Evolutionary conservation across 2,888 invertebrate genomes (phyloP), one percentile per base, ranked within the genome.

Genomic region (Pilophorus perplexus): DNA sequence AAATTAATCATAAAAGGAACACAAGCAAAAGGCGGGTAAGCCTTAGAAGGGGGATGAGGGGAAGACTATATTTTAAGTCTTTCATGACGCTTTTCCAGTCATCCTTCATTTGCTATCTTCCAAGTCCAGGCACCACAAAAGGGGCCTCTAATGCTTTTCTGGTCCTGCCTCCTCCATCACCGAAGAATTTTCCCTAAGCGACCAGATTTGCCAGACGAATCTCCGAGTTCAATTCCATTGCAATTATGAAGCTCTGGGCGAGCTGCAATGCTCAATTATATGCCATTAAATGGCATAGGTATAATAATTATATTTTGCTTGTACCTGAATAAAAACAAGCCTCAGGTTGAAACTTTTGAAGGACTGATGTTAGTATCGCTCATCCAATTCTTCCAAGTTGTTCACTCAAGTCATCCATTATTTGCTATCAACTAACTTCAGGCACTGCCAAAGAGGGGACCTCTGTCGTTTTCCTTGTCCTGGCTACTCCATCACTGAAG

Each of bases 51-150:
- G 33, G 27, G 3, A 25, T 6, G 46, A n/a, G 28, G 62, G 28
- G 28, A 27, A 3, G 22, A 28, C 62, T 46, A 62, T 62, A 62
- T 62, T 62, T 62, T 48, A 62, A 62, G 62, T 62, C 62, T 46
- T 42, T 33, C 62, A 18, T 22, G 52, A 52, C 62, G 62, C 27
- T 46, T 20, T 23, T 16, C 25, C 2, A 59, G 62, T 40, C 62
- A 62, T 62, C 62, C 62, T 62, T 62, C 62, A 62, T 62, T 62
- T 62, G 62, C 62, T 62, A 62, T 62, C 62, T 62, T 28, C 46
- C 48, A 28, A 25, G 62, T 62, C 62, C 62, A 62, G 62, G 62
- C 62, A 46, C 62, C 27, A 44, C 44, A 62, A 62, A 62, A 28
- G 48, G 27, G 6, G 14, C 33, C 46, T 37, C 46, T 62, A 62